Base-by-base conservation (phyloP, 2,113 vertebrate genomes). In the Mugil cephalus region DNA sequence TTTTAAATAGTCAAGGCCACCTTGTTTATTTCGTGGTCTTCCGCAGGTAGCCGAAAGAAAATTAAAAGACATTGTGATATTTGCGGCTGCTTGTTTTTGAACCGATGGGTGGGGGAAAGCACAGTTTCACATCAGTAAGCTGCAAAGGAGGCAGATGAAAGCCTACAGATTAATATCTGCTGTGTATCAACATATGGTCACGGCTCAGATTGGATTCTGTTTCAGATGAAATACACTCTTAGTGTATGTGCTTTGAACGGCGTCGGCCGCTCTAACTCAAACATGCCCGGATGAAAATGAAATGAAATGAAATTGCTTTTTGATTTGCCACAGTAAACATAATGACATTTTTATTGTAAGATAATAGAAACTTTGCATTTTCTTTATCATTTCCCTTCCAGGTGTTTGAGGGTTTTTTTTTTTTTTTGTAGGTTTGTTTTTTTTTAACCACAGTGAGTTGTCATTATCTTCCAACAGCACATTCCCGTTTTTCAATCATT, bases 401-500 rank as follows among this genome's bases (percentile, higher is more conserved):
- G 88, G 84, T 87, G 79, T 78, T 80, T 78, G 34, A 77, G 39
- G 75, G 24, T 45, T 30, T 54, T 36, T 40, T 68, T 73, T 76
- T 45, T 51, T 63, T 70, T 74, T 81, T 82, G 77, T 40, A 66
- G 69, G 64, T 67, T 61, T 48, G 74, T 56, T 59, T 88, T 89
- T 85, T 82, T 89, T 85, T 82, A 84, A 85, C 81, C 72, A 68
- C 80, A 83, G 52, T 77, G 78, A 78, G 76, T 80, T 68, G 77
- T 80, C 81, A 81, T 90, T 87, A 78, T 76, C 58, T 83, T 74
- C 24, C 65, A 59, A 71, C 38, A 34, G 19, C 69, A 73, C 77
- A 86, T 79, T 71, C 55, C 77, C 88, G 87, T 90, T 89, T 89
- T 77, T 90, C 53, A 30, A 88, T 94, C 92, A 86, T 89, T 80